These are phyloP conservation scores for Cryptoleucopteryx plumbea DNA, from an alignment of 2,113 vertebrate genomes.

Conservation along the genomic window DNA sequence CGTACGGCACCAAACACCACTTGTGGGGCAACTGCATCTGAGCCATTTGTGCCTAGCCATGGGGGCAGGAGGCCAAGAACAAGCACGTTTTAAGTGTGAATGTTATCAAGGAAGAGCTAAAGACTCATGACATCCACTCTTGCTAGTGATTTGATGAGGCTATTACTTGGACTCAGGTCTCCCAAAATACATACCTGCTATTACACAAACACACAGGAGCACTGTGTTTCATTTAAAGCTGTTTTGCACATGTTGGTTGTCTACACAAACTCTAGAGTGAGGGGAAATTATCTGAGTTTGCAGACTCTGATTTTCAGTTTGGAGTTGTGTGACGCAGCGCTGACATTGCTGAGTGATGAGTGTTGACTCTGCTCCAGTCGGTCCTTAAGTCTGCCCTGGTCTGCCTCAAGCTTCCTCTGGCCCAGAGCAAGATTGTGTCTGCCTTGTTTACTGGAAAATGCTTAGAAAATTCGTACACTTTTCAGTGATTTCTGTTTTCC, in stretches of 20 bases:
- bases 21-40: neutral
- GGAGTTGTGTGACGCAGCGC: neutral
- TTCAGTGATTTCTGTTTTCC: neutral
- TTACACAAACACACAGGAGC: neutral
- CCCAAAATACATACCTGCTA: neutral
- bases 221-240: neutral
- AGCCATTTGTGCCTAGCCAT: too few relatives aligned
- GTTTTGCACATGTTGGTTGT: neutral
- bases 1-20: accelerated
- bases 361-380: neutral
- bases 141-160: neutral
- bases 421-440: neutral
- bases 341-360: neutral
- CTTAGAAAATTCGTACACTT: neutral
- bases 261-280: neutral
- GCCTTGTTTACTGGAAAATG: neutral
- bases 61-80: neutral
- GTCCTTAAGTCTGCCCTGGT: neutral
- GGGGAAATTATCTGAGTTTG: neutral
- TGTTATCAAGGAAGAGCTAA: neutral
- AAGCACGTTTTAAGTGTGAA: neutral
- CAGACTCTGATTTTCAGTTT: neutral
- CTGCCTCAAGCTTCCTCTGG: neutral
- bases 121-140: neutral
- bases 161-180: neutral